These are phyloP conservation scores for Corythornis cristatus DNA, from an alignment of 2,113 vertebrate species.

Conservation along the genomic window DNA sequence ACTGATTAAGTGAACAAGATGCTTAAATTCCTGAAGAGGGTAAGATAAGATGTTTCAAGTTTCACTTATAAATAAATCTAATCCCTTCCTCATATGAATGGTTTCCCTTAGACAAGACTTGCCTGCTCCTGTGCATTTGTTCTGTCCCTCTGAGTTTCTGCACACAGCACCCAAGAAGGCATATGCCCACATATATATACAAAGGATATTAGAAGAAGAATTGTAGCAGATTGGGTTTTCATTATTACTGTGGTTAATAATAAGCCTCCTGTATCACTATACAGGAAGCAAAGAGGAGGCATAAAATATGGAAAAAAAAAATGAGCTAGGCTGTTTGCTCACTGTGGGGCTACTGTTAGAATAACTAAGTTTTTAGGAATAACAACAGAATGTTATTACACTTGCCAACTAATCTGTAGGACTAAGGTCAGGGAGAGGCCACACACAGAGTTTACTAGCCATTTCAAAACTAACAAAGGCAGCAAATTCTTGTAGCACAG, in stretches of 20 bases:
- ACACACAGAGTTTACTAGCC: background rate
- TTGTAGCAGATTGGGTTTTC: background rate
- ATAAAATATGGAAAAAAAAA: background rate
- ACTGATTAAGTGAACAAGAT: background rate
- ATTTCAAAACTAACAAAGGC: background rate
- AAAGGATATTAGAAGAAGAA: background rate
- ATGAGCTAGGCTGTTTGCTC: background rate
- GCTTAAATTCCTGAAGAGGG: background rate
- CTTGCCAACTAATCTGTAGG: background rate
- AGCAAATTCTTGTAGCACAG: background rate
- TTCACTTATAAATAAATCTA: background rate
- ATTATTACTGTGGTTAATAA: background rate
- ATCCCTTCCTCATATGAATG: background rate
- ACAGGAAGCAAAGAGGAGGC: background rate
- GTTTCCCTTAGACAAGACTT: background rate
- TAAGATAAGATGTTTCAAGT: background rate
- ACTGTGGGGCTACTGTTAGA: background rate
- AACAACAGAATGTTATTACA: background rate
- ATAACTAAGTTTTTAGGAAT: background rate
- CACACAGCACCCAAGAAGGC: background rate
- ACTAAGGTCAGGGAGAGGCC: background rate
- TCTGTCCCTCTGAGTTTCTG: background rate
- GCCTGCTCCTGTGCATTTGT: background rate
- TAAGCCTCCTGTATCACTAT: background rate
- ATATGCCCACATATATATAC: background rate